phyloP scores from a whole-genome alignment of 2,888 invertebrate species.

The Gnatocerus cornutus region DNA sequence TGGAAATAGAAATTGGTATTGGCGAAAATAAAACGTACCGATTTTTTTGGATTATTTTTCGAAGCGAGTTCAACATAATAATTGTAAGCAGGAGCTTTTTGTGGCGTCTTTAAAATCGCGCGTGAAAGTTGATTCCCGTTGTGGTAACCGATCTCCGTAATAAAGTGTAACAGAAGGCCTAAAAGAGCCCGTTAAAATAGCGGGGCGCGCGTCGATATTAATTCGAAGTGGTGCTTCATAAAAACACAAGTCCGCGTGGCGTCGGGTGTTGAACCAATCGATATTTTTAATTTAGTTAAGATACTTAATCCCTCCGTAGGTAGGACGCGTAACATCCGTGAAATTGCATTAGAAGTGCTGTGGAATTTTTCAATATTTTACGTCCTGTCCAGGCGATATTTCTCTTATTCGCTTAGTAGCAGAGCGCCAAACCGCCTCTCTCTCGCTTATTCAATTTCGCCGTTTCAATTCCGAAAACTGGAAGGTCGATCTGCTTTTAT shows the following conservation, averaged over 20 bases:
- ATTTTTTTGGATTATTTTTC: too few relatives aligned
- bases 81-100: background rate
- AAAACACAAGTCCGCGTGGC: slow-evolving; percentile 41
- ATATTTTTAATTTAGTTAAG: slow-evolving; percentile 67
- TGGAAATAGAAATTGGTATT: background rate
- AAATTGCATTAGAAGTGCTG: slow-evolving; percentile 66
- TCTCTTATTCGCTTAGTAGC: slow-evolving; percentile 59
- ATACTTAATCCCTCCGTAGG: slow-evolving; percentile 63
- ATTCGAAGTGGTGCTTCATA: slow-evolving; percentile 42
- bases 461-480: slow-evolving; percentile 67
- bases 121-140: slow-evolving; percentile 11
- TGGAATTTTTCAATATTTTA: slow-evolving; percentile 67
- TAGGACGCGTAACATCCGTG: slow-evolving; percentile 66
- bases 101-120: slow-evolving; percentile 28
- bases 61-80: too few relatives aligned
- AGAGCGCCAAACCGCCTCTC: slow-evolving; percentile 43
- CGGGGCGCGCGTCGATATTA: slow-evolving; percentile 35
- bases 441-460: slow-evolving; percentile 66
- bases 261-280: slow-evolving; percentile 53
- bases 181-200: slow-evolving; percentile 5
- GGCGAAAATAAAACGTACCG: too few relatives aligned
- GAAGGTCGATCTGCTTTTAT: slow-evolving; percentile 66
- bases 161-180: slow-evolving; percentile 35
- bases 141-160: slow-evolving; percentile 22
- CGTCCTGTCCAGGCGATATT: slow-evolving; percentile 63